Conservation (phyloP, 2,888 invertebrate species). For the Tipula confusa region DNA sequence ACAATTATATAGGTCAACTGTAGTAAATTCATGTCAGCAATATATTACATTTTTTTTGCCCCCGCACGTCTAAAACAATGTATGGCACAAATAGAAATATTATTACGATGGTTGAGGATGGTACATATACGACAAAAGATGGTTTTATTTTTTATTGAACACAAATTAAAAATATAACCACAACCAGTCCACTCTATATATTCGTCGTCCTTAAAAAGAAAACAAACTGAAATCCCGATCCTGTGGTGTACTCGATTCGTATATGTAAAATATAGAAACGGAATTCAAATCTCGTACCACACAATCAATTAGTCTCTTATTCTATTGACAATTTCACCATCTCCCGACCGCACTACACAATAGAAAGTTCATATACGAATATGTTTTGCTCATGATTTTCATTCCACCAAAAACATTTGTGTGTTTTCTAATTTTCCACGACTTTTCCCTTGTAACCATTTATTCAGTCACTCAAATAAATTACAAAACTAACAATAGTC, state of each 20-base stretch:
- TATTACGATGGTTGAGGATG: neutral
- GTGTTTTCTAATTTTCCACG: neutral
- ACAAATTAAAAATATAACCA: neutral
- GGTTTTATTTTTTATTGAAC: neutral
- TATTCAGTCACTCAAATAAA: neutral
- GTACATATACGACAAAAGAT: neutral
- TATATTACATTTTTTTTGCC: neutral
- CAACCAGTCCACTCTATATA: neutral
- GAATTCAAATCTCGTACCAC: constrained; percentile 12
- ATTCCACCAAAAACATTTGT: neutral
- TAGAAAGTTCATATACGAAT: neutral
- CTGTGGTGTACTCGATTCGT: neutral
- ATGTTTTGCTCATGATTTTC: neutral
- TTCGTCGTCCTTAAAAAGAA: neutral
- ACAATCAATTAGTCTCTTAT: neutral
- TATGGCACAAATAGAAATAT: neutral
- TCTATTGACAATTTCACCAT: neutral
- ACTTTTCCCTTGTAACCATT: neutral
- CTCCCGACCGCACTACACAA: neutral
- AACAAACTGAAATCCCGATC: neutral
- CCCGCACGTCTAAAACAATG: neutral
- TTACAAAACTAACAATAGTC: constrained; percentile 12
- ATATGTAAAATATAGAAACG: neutral
- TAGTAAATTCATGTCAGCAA: neutral
- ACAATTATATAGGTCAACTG: neutral